Conservation (phyloP, 2,797 vertebrate genomes). For the Malurus leucopterus region DNA sequence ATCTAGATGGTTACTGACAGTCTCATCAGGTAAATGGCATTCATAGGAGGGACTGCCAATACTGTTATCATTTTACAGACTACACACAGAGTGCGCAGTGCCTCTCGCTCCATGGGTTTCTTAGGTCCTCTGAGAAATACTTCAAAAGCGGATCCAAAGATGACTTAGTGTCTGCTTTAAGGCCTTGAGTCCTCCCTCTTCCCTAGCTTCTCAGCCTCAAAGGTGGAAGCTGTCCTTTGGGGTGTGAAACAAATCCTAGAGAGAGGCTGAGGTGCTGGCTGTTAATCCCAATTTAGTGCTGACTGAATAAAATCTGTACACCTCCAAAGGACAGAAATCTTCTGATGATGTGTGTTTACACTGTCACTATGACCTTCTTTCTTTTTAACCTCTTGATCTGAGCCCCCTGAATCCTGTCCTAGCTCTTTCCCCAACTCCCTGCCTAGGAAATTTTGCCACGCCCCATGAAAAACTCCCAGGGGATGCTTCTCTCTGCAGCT, state of each 20-base stretch:
- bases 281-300: fast-evolving
- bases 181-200: neutral
- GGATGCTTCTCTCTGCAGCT: neutral
- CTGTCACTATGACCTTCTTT: neutral
- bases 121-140: neutral
- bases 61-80: neutral
- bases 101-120: neutral
- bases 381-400: neutral
- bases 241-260: fast-evolving
- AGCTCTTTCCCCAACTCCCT: fast-evolving
- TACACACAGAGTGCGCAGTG: neutral
- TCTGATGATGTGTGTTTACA: neutral
- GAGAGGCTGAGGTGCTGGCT: neutral
- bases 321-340: neutral
- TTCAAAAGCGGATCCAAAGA: neutral
- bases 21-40: neutral
- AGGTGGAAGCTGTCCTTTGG: neutral
- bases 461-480: neutral
- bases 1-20: neutral
- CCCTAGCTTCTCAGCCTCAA: neutral
- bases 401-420: neutral
- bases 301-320: neutral
- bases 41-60: neutral
- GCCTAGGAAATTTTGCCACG: neutral
- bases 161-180: neutral